These are phyloP conservation scores for Channa striata DNA, from an alignment of 2,797 vertebrate species.

Conservation along the genomic window DNA sequence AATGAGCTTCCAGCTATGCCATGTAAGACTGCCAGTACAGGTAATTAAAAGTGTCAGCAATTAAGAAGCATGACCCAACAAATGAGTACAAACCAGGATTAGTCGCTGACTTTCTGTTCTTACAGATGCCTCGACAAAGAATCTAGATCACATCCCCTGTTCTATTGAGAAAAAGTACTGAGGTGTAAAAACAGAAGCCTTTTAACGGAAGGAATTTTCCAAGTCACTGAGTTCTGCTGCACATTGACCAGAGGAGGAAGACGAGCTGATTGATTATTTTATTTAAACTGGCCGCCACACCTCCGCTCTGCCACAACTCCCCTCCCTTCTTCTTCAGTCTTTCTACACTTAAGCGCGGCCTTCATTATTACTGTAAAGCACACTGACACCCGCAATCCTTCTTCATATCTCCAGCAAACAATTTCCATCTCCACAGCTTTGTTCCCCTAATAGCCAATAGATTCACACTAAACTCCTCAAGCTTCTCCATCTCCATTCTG, in stretches of 20 bases:
- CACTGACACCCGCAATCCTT: constrained; percentile 51
- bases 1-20: no score
- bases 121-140: constrained; percentile 25
- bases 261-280: constrained; percentile 74
- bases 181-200: constrained; percentile 55
- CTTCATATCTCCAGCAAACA: constrained; percentile 69
- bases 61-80: constrained; percentile 9
- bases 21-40: neutral
- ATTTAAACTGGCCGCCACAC: constrained; percentile 64
- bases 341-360: constrained; percentile 44
- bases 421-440: constrained; percentile 69
- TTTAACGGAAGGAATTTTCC: constrained; percentile 63
- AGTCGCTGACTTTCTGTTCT: constrained; percentile 25
- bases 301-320: constrained; percentile 49
- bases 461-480: constrained; percentile 65
- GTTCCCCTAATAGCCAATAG: constrained; percentile 64
- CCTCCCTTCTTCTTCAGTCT: constrained; percentile 47
- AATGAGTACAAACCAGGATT: constrained; percentile 11
- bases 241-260: constrained; percentile 63
- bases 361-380: constrained; percentile 69
- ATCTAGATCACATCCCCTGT: constrained; percentile 22
- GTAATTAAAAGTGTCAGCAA: constrained; percentile 6
- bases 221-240: constrained; percentile 50
- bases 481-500: constrained; percentile 73
- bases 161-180: constrained; percentile 40